Base-by-base conservation (phyloP, 2,797 vertebrate genomes). In the Naso thynnoides region DNA sequence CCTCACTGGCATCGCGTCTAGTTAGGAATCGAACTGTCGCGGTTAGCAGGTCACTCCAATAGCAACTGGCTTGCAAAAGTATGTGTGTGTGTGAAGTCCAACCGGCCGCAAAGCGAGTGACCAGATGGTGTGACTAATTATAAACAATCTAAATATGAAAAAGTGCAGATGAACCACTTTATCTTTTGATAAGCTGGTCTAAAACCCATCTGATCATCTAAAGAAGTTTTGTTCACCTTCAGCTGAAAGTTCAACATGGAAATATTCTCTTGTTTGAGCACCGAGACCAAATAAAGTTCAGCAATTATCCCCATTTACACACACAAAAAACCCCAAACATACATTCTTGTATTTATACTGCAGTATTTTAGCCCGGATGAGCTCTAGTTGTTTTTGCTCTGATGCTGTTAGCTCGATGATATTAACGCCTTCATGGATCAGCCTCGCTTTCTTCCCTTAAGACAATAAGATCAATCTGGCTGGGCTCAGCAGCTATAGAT, bases 401-500 rank as follows among this genome's bases (percentile, higher is more conserved):
- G 76, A 78, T 77, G 65, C 61, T 69, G 73, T 77, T 62, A 59
- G 81, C 70, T 70, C 18, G 53, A 57, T 52, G 64, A 64, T 74
- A 63, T 82, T 39, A 75, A 79, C 60, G 52, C 73, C 80, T 79
- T 60, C 72, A 4, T 8, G 60, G 63, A 82, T 79, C 73, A 53
- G 31, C 76, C 63, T 70, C 53, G 53, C 75, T 73, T 78, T 83
- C 56, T 80, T 84, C 76, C 74, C 76, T 58, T 72, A 83, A 88
- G 80, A 85, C 82, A 78, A 62, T 83, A 21, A 74, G 79, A 88
- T 89, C 84, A 81, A 62, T 84, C 57, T 33, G 59, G 29, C 64
- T n/a, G 27, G 38, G 75, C 81, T 65, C 49, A 15, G 62, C 54
- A 21, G 76, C 79, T 82, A 78, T 74, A 77, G 74, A 87, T 79